Conservation (phyloP, 2,113 vertebrate species). For the Prolemur simus region DNA sequence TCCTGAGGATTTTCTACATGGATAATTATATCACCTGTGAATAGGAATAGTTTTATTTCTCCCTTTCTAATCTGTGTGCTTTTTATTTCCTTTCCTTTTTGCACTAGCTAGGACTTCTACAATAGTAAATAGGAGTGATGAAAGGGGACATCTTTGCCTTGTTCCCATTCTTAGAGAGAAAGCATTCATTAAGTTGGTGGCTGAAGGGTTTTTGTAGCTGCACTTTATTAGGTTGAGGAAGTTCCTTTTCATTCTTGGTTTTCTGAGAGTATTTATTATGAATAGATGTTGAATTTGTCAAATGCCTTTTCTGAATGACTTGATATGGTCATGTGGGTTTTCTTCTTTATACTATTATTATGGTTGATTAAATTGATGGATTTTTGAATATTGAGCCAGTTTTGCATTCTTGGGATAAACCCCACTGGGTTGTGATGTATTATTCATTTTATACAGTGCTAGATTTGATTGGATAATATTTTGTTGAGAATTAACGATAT, state of each 20-base stretch:
- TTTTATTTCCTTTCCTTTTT: neutral
- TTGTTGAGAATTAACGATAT: neutral
- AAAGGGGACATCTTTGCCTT: neutral
- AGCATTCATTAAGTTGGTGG: neutral
- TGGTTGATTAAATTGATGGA: neutral
- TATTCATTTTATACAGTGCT: neutral
- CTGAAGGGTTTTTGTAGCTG: neutral
- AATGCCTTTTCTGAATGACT: neutral
- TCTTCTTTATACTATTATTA: neutral
- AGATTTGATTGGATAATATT: neutral
- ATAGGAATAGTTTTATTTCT: neutral
- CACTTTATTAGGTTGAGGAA: neutral
- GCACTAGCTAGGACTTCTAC: neutral
- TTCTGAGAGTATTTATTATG: neutral
- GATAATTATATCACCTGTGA: neutral
- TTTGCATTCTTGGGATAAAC: neutral
- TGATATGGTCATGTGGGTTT: neutral
- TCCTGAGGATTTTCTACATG: neutral
- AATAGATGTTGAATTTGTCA: constrained; percentile 21
- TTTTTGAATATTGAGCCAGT: neutral
- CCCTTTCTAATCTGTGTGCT: neutral
- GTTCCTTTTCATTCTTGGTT: neutral
- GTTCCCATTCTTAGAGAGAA: neutral
- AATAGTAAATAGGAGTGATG: neutral
- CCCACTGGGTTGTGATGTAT: neutral